Evolutionary conservation across 2,113 vertebrate species (phyloP).

Genomic region (Pituophis catenifer): DNA sequence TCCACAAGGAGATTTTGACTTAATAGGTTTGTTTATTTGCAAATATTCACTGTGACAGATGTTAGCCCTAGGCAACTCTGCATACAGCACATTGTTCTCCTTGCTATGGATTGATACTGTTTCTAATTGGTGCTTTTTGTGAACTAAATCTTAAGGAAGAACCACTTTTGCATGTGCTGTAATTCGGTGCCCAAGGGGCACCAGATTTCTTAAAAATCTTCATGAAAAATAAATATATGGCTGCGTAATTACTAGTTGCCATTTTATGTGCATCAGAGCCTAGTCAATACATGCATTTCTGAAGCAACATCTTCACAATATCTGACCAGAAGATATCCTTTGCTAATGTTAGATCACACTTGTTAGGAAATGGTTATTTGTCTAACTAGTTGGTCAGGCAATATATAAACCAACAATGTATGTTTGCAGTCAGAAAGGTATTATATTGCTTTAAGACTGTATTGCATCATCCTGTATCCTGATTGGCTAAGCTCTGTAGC

Average conservation of each 20-base stretch:
- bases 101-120: neutral
- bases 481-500: too few relatives aligned
- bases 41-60: constrained; percentile 6
- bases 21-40: constrained; percentile 33
- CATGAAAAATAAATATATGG: neutral
- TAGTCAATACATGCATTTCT: neutral
- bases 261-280: neutral
- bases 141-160: neutral
- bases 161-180: neutral
- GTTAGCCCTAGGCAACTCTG: constrained; percentile 6
- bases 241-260: neutral
- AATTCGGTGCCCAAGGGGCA: neutral
- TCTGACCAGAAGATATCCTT: neutral
- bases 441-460: too few relatives aligned
- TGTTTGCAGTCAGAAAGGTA: too few relatives aligned
- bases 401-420: too few relatives aligned
- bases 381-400: too few relatives aligned
- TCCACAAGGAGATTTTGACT: constrained; percentile 8
- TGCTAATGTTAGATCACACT: neutral
- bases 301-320: neutral
- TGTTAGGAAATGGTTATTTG: too few relatives aligned
- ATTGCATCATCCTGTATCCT: too few relatives aligned
- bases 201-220: neutral
- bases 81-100: neutral
- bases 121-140: neutral